Evolutionary conservation across 2,888 invertebrate species (phyloP), one percentile per base, ranked within the genome.

Genomic region (Scelioninae gen. 1): DNA sequence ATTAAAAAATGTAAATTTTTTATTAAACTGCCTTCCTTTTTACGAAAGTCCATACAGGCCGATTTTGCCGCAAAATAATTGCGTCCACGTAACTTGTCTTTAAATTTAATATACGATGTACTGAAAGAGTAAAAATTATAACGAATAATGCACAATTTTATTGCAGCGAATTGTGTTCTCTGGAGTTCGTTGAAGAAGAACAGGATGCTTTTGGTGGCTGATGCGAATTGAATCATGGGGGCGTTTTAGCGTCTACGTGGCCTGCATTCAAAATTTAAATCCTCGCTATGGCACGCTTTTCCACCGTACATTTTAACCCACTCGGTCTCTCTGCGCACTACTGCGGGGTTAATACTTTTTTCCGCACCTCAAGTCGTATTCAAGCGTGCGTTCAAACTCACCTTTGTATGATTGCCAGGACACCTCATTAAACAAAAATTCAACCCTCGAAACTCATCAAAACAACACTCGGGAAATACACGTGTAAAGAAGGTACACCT

Each of bases 191-290:
- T 81, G 79, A 78, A 82, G 75, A 77, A 76, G 63, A 68, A 76
- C 75, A 81, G 66, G 82, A 77, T 79, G 82, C 84, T 78, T 78
- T 82, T 87, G 88, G 85, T 85, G 87, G 88, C 89, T 91, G 91
- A 91, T 91, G 91, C 89, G 91, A 91, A 91, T 91, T 91, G 91
- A 91, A 91, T 91, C 91, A 91, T 91, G 90, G 90, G 90, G 90
- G 91, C 91, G 91, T 91, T 91, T 91, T 91, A 91, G 90, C 90
- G 89, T 88, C 88, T 89, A 91, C 91, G 91, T 91, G 91, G 86
- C 85, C 88, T 84, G 91, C 89, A 90, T 91, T 89, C 88, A 86
- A 86, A 89, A 90, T 88, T 88, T 85, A 82, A 85, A 88, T 87
- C 87, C 85, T 86, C 84, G 81, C 86, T 82, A 81, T 82, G 71